Evolutionary conservation across 1,140 invertebrate genomes (phyloP).

Genomic region (Tribolium castaneum): DNA sequence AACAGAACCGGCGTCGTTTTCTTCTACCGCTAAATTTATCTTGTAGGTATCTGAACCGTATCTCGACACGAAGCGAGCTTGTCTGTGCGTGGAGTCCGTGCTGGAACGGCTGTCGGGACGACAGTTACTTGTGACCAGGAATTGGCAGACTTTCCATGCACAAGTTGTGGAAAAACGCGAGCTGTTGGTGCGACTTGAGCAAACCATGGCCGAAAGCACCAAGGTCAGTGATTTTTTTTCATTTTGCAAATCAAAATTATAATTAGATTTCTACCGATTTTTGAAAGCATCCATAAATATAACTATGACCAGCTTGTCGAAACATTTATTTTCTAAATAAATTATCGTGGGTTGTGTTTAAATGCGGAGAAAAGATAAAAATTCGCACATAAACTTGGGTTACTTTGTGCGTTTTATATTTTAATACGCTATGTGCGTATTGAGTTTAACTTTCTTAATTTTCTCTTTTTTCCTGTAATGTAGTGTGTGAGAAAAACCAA

Average conservation of each 20-base stretch:
- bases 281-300: neutral
- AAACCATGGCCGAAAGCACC: slow-evolving; percentile 79
- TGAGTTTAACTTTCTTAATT: neutral
- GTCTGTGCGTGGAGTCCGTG: slow-evolving; percentile 76
- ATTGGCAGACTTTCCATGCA: slow-evolving; percentile 77
- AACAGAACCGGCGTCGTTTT: neutral
- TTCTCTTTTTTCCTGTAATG: neutral
- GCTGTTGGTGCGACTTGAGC: slow-evolving; percentile 74
- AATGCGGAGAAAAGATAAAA: neutral
- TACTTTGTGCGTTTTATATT: neutral
- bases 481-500: neutral
- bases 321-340: slow-evolving; percentile 15
- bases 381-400: neutral
- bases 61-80: slow-evolving; percentile 77
- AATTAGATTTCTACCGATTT: neutral
- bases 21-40: slow-evolving; percentile 58
- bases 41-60: slow-evolving; percentile 78
- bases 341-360: neutral
- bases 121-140: slow-evolving; percentile 74
- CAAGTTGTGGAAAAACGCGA: slow-evolving; percentile 74
- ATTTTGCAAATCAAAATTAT: neutral
- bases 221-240: slow-evolving; percentile 68
- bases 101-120: slow-evolving; percentile 77
- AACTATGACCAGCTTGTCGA: neutral
- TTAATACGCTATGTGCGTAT: neutral